Conservation (phyloP, 1,140 invertebrate species). For the Aphelenchoides avenae region DNA sequence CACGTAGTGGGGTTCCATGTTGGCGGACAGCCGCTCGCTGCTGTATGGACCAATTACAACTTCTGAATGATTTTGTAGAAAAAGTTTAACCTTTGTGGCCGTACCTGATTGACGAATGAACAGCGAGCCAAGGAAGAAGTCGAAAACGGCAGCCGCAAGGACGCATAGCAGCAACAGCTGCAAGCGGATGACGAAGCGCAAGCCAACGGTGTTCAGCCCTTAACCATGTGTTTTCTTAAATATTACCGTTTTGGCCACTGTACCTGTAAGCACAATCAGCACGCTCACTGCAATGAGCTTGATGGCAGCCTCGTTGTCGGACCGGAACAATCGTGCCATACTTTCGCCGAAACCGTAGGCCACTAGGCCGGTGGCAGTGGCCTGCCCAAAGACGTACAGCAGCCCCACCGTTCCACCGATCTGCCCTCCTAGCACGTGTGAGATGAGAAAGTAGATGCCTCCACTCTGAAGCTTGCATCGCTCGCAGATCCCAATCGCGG, state of each 20-base stretch:
- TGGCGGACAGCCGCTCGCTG: slow-evolving; percentile 73
- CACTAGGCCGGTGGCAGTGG: slow-evolving; percentile 87
- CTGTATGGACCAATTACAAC: slow-evolving; percentile 80
- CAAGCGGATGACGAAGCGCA: slow-evolving; percentile 86
- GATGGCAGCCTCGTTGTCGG: slow-evolving; percentile 68
- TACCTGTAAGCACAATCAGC: slow-evolving; percentile 71
- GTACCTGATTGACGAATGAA: slow-evolving; percentile 62
- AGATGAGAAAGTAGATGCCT: slow-evolving; percentile 87
- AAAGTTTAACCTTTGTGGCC: slow-evolving; percentile 62
- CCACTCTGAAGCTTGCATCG: slow-evolving; percentile 76
- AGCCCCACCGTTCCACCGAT: slow-evolving; percentile 84
- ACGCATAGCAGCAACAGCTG: slow-evolving; percentile 79
- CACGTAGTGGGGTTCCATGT: slow-evolving; percentile 75
- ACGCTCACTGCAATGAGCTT: slow-evolving; percentile 75
- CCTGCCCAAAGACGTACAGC: slow-evolving; percentile 91
- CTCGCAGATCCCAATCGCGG: slow-evolving; percentile 91
- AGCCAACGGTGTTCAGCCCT: slow-evolving; percentile 81
- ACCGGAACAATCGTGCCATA: slow-evolving; percentile 75
- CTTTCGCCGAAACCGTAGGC: slow-evolving; percentile 92
- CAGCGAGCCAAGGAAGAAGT: slow-evolving; percentile 83
- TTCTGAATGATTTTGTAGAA: slow-evolving; percentile 63
- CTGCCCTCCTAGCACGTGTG: slow-evolving; percentile 84
- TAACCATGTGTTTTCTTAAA: slow-evolving; percentile 17
- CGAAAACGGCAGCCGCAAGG: slow-evolving; percentile 76
- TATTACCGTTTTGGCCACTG: slow-evolving; percentile 5